These are phyloP conservation scores for Ctenopoma kingsleyae DNA, from an alignment of 2,797 vertebrate species.

Conservation along the genomic window DNA sequence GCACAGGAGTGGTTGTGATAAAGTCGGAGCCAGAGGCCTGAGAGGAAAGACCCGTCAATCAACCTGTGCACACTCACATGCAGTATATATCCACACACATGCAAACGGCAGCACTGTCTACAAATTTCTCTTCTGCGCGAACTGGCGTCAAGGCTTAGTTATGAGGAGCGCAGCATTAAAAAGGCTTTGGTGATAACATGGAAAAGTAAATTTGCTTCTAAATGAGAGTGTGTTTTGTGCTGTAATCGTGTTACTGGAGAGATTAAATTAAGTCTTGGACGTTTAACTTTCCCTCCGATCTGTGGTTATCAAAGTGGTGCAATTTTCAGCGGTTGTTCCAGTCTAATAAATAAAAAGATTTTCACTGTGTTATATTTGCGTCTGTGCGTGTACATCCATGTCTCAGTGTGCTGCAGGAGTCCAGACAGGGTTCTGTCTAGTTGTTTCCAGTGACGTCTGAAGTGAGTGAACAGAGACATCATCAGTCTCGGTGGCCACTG, in stretches of 20 bases:
- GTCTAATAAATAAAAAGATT: slow-evolving; percentile 31
- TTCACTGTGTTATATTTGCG: slow-evolving; percentile 5
- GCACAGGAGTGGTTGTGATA: slow-evolving; percentile 48
- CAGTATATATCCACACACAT: slow-evolving; percentile 3
- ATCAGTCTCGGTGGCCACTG: slow-evolving; percentile 13
- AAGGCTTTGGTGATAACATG: slow-evolving; percentile 51
- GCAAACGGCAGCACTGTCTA: slow-evolving; percentile 4
- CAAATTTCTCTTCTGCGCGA: slow-evolving; percentile 26
- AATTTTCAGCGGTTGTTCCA: slow-evolving; percentile 45
- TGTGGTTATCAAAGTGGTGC: slow-evolving; percentile 57
- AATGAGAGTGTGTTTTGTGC: slow-evolving; percentile 36
- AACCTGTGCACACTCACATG: slow-evolving; percentile 16
- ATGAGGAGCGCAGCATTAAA: slow-evolving; percentile 35
- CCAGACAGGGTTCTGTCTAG: slow-evolving; percentile 30
- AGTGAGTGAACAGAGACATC: slow-evolving; percentile 34
- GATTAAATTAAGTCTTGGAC: slow-evolving; percentile 58
- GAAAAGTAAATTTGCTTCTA: slow-evolving; percentile 60
- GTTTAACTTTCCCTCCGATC: slow-evolving; percentile 46
- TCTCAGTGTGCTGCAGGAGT: slow-evolving; percentile 23
- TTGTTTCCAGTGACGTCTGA: slow-evolving; percentile 60
- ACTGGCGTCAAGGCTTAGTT: slow-evolving; percentile 27
- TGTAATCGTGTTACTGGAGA: slow-evolving; percentile 54
- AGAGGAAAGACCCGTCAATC: slow-evolving; percentile 62
- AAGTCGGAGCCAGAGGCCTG: slow-evolving; percentile 42
- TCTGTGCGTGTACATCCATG: background rate